Evolutionary conservation across 2,113 vertebrate genomes (phyloP).

Genomic region (Eulacestoma nigropectus): DNA sequence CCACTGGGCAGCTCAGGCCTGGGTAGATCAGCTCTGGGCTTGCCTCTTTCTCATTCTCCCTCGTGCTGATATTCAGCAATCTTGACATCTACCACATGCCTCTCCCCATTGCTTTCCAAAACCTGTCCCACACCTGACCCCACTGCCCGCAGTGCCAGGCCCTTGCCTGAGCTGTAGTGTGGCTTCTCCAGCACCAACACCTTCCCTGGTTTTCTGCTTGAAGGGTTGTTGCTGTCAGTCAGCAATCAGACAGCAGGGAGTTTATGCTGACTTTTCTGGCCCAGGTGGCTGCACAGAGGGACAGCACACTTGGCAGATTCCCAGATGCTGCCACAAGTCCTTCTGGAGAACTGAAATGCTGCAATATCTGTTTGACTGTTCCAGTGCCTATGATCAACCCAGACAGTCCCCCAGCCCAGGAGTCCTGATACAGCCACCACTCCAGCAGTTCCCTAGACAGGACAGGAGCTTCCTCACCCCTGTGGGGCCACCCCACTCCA

Average conservation of each 20-base stretch:
- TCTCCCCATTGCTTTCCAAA: neutral
- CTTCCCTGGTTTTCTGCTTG: neutral
- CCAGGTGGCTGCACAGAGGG: neutral
- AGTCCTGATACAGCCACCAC: conserved; percentile 74
- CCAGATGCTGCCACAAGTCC: neutral
- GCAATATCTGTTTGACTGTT: neutral
- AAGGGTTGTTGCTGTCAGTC: neutral
- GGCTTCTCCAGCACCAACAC: neutral
- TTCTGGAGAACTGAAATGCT: neutral
- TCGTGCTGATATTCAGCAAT: neutral
- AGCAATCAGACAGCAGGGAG: neutral
- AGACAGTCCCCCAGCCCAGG: conserved; percentile 81
- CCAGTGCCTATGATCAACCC: conserved; percentile 89
- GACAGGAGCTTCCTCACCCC: conserved; percentile 84
- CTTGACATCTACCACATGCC: fast-evolving
- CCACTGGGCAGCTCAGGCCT: no score
- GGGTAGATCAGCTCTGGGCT: neutral
- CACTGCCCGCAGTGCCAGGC: neutral
- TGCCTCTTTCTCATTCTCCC: no score
- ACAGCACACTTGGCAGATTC: neutral
- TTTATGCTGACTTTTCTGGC: neutral
- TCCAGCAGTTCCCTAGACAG: conserved; percentile 83
- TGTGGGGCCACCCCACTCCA: conserved; percentile 70
- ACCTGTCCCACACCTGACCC: neutral
- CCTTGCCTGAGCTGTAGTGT: neutral